Conservation (phyloP, 2,113 vertebrate species). For the Myotis davidii region DNA sequence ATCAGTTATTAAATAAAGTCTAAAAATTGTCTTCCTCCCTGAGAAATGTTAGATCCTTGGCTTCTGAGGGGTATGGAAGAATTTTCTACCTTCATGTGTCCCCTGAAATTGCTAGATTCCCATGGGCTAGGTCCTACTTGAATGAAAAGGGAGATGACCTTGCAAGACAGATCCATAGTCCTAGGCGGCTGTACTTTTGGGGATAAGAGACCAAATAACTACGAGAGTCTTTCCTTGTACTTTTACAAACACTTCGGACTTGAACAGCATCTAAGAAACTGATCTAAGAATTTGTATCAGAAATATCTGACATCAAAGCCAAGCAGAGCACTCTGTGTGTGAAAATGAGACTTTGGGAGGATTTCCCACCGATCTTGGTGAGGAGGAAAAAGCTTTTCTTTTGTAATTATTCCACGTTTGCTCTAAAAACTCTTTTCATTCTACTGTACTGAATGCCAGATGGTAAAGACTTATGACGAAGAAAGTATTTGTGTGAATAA, state of each 20-base stretch:
- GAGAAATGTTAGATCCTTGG: neutral
- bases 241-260: neutral
- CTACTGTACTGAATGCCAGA: slow-evolving; percentile 58
- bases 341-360: neutral
- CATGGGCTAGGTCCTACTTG: neutral
- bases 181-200: neutral
- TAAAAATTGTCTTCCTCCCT: neutral
- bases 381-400: neutral
- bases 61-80: neutral
- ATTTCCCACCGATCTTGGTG: neutral
- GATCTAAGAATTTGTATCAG: neutral
- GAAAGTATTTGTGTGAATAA: slow-evolving; percentile 64
- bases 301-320: slow-evolving; percentile 8
- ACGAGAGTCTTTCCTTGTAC: neutral
- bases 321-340: neutral
- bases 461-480: slow-evolving; percentile 63
- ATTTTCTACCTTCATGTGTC: neutral
- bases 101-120: neutral
- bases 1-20: neutral
- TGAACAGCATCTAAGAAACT: neutral
- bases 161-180: neutral
- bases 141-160: neutral
- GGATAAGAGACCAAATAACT: neutral
- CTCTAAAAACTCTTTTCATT: slow-evolving; percentile 60
- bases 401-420: slow-evolving; percentile 54